Evolutionary conservation across 2,888 invertebrate species (phyloP), one percentile per base, ranked within the genome.

Genomic region (Scelioninae gen. 1): DNA sequence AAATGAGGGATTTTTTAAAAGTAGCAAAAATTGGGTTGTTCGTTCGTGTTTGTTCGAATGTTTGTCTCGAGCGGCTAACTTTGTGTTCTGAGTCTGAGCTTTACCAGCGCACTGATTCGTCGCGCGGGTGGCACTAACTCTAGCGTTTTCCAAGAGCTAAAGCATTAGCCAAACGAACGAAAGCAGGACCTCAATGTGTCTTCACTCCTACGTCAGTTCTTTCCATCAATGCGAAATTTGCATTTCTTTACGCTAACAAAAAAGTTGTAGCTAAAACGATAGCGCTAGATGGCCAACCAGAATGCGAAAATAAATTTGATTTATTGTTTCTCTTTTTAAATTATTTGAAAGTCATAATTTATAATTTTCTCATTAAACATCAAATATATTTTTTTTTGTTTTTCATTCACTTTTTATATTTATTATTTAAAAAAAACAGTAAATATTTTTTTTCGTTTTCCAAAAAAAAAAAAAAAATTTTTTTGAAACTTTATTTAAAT

Each of bases 51-150:
- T 75, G 63, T 55, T 65, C 78, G 16, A 78, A 51, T 55, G 65
- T 69, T 66, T 60, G n/a, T 51, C 55, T 15, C 68, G 71, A 68
- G 69, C 45, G 65, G n/a, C 40, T 10, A 65, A 66, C 65, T 80
- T 69, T 68, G 45, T 82, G 62, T 55, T 72, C 49, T 62, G 63
- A 65, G 72, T 65, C 40, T 49, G 75, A 62, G 68, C 81, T 65
- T 78, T 76, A 78, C 83, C 77, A 89, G 88, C 89, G 89, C 88
- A 89, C 91, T 88, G 89, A 83, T 86, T 89, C 87, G 89, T 87
- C 86, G 90, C 88, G 88, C 91, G 90, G 89, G 89, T 87, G 91
- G 88, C 89, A 91, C 91, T 91, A 91, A 90, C 89, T 89, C 89
- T 85, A 86, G 85, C 85, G 87, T 88, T 89, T 88, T 88, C 88